Evolutionary conservation across 30 jellyfish, hydroid and myxozoan genomes (phyloP).

Genomic region (Chrysaora quinquecirrha): DNA sequence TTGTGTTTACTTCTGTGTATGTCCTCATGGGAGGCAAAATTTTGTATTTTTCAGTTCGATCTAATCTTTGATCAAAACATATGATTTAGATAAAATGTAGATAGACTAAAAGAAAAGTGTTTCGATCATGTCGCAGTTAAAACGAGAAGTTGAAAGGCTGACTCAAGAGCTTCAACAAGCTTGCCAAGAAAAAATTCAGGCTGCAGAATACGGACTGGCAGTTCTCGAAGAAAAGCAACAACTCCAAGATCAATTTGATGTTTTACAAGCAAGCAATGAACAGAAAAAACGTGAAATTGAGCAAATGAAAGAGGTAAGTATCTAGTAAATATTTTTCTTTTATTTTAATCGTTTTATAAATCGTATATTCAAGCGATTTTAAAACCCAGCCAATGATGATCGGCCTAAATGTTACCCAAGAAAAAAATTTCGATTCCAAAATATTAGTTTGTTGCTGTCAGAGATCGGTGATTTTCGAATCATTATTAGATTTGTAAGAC

Average conservation of each 20-base stretch:
- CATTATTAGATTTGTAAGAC: too few species aligned
- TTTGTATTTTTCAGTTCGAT: too few species aligned
- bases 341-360: too few species aligned
- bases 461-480: too few species aligned
- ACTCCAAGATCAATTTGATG: slow-evolving; percentile 81
- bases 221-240: slow-evolving; percentile 92
- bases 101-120: too few species aligned
- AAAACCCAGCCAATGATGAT: too few species aligned
- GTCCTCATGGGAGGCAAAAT: too few species aligned
- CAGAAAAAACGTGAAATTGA: slow-evolving; percentile 62
- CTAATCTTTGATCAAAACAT: neutral
- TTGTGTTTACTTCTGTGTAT: too few species aligned
- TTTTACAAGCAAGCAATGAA: slow-evolving; percentile 50
- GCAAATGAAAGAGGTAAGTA: slow-evolving; percentile 71
- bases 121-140: slow-evolving; percentile 33
- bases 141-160: slow-evolving; percentile 79
- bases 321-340: neutral
- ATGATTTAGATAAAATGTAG: neutral
- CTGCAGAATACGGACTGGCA: slow-evolving; percentile 98
- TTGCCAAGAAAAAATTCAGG: slow-evolving; percentile 91
- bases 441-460: too few species aligned
- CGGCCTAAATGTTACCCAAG: too few species aligned
- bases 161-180: slow-evolving; percentile 88
- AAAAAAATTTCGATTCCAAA: too few species aligned
- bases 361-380: too few species aligned